Percentiles rank a stretch among this genome's conserved stretches.
phyloP scores from a whole-genome alignment of 2,888 invertebrate genomes.

The Globia sparganii region DNA sequence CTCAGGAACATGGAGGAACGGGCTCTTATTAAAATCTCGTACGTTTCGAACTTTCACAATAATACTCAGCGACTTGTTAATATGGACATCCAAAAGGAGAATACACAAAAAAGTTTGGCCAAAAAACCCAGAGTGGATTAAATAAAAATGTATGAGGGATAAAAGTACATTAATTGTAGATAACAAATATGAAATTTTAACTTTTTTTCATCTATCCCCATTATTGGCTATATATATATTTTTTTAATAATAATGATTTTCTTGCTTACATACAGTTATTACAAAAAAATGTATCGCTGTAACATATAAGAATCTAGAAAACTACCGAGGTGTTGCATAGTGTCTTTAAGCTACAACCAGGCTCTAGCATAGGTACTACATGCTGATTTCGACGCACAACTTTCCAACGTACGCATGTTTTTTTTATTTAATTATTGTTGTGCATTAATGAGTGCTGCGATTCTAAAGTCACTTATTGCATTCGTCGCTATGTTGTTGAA shows the following conservation, averaged over 20 bases:
- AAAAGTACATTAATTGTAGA: neutral
- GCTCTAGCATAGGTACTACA: neutral
- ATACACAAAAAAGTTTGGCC: neutral
- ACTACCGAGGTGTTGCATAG: neutral
- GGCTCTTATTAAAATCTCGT: constrained; percentile 33
- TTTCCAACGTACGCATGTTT: neutral
- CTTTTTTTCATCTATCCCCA: neutral
- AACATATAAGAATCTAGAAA: neutral
- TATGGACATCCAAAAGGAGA: neutral
- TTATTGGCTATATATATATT: neutral
- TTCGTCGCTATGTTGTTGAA: neutral
- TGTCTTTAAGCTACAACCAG: neutral
- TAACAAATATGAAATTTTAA: neutral
- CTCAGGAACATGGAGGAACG: neutral
- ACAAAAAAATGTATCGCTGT: neutral
- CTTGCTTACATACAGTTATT: neutral
- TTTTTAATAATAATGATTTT: neutral
- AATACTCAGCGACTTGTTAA: constrained; percentile 17
- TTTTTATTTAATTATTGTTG: neutral
- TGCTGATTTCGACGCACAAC: neutral
- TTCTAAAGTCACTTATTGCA: neutral
- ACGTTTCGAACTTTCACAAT: constrained; percentile 29
- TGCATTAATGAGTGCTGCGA: neutral
- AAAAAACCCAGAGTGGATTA: neutral
- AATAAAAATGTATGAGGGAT: neutral